Evolutionary conservation across 2,797 vertebrate species (phyloP).

Genomic region (Sarcophilus harrisii): DNA sequence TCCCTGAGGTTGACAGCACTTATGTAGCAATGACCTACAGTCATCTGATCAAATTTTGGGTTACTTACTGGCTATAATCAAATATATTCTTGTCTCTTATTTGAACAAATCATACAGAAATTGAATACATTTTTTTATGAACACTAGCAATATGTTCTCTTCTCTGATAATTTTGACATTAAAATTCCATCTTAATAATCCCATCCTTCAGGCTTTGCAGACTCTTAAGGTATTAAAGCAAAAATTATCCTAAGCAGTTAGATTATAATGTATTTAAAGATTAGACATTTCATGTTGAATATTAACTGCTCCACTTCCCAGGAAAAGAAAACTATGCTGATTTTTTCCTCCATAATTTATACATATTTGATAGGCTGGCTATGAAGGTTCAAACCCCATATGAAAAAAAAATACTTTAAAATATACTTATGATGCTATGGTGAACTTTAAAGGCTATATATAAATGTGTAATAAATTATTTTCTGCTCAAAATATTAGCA

Average conservation of each 20-base stretch:
- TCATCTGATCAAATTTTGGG: constrained; percentile 86
- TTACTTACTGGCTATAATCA: constrained; percentile 86
- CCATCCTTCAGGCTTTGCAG: constrained; percentile 99
- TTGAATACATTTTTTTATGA: constrained; percentile 89
- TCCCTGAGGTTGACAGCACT: constrained; percentile 80
- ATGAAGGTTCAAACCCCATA: constrained; percentile 78
- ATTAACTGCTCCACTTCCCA: constrained; percentile 95
- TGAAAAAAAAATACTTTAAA: constrained; percentile 72
- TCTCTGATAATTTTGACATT: constrained; percentile 99
- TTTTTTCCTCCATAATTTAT: constrained; percentile 84
- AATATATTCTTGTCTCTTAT: constrained; percentile 88
- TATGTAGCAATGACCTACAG: constrained; percentile 84
- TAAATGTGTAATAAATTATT: constrained; percentile 70
- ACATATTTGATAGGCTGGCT: constrained; percentile 81
- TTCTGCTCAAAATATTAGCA: constrained; percentile 65
- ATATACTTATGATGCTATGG: constrained; percentile 56
- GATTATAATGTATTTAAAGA: constrained; percentile 96
- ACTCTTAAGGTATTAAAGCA: constrained; percentile 99
- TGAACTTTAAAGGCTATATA: constrained; percentile 50
- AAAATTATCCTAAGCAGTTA: constrained; percentile 99
- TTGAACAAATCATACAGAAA: constrained; percentile 88
- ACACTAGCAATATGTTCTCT: constrained; percentile 92
- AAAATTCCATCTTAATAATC: constrained; percentile 99
- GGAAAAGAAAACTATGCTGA: constrained; percentile 86
- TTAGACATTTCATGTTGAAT: constrained; percentile 97